Evolutionary conservation across 1,140 invertebrate genomes (phyloP).

Genomic region (Hydropsyche tenuis): DNA sequence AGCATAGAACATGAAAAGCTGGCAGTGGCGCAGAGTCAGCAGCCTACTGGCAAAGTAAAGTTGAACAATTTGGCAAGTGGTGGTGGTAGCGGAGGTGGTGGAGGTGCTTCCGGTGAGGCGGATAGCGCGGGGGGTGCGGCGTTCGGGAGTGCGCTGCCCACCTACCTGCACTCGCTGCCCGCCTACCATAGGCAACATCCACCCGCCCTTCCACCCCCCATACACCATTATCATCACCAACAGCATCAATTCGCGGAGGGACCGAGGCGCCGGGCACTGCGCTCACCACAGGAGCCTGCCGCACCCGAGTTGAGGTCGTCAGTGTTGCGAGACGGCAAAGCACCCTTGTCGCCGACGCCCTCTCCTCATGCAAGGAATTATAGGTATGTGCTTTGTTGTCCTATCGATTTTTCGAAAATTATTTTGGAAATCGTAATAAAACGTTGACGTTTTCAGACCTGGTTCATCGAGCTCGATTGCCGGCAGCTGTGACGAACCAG

Average conservation of each 20-base stretch:
- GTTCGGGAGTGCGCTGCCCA: conserved; percentile 63
- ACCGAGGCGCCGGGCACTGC: conserved; percentile 62
- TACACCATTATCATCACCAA: conserved; percentile 65
- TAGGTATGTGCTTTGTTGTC: conserved; percentile 50
- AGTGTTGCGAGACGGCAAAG: conserved; percentile 63
- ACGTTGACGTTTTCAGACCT: conserved; percentile 54
- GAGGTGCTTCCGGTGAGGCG: conserved; percentile 52
- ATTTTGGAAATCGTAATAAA: too few relatives aligned
- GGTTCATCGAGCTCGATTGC: conserved; percentile 61
- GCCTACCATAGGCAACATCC: conserved; percentile 61
- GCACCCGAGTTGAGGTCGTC: conserved; percentile 56
- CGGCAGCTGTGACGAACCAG: conserved; percentile 62
- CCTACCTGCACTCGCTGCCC: conserved; percentile 59
- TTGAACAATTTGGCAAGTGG: conserved; percentile 48
- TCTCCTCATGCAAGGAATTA: conserved; percentile 67
- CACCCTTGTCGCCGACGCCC: conserved; percentile 64
- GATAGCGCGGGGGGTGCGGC: conserved; percentile 59
- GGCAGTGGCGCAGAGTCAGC: conserved; percentile 71
- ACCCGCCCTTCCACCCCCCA: conserved; percentile 66
- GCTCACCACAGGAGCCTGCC: conserved; percentile 57
- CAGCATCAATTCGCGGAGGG: conserved; percentile 50
- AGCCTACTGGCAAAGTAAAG: conserved; percentile 57
- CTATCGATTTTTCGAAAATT: too few relatives aligned
- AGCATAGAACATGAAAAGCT: conserved; percentile 80
- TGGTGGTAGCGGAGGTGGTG: conserved; percentile 43